Evolutionary conservation across 2,113 vertebrate genomes (phyloP).

Genomic region (Corynorhinus townsendii): DNA sequence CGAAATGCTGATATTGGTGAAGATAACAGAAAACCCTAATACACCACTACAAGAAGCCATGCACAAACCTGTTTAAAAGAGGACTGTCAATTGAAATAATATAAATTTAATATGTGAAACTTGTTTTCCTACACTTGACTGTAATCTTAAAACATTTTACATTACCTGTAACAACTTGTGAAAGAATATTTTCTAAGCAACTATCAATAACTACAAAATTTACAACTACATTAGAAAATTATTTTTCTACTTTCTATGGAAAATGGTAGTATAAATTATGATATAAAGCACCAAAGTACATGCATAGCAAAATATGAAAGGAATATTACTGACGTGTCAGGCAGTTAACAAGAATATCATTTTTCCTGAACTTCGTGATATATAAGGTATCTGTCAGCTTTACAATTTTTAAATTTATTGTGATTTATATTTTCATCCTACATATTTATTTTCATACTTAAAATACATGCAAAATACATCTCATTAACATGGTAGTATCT

Average conservation of each 20-base stretch:
- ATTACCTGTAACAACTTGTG: background rate
- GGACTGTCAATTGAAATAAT: background rate
- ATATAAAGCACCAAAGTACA: background rate
- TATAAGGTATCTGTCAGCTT: background rate
- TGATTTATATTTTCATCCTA: background rate
- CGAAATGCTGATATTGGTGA: background rate
- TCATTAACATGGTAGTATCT: background rate
- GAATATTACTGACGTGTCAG: background rate
- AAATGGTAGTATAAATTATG: constrained; percentile 10
- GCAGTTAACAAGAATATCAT: background rate
- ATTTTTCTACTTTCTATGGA: background rate
- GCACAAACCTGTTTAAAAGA: background rate
- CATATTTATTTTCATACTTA: background rate
- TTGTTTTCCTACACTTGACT: background rate
- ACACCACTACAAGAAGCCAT: background rate
- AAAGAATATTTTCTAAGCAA: background rate
- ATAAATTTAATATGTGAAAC: background rate
- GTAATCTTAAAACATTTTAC: background rate
- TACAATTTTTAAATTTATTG: background rate
- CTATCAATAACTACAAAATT: background rate
- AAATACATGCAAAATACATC: background rate
- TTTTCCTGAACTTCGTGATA: constrained; percentile 6
- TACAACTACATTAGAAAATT: background rate
- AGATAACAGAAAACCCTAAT: background rate
- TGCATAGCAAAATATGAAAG: background rate